A percentile compares a stretch with the other conserved stretches of the same genome.
Evolutionary conservation across 2,113 vertebrate species (phyloP).

Genomic region (Illadopsis cleaveri): DNA sequence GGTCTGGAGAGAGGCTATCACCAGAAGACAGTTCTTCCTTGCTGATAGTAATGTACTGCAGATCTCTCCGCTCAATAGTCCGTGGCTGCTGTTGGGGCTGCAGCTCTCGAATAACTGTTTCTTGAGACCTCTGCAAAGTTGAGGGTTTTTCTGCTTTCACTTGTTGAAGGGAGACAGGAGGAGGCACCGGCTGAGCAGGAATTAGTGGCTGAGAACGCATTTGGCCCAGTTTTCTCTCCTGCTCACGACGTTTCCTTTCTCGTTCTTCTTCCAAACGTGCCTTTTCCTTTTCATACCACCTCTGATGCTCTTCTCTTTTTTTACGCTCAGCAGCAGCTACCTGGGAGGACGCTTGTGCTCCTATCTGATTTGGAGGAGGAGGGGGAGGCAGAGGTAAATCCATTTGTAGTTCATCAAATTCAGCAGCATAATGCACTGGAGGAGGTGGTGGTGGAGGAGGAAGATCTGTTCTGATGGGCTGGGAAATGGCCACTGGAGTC

Average conservation of each 20-base stretch:
- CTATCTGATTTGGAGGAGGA: slow-evolving; percentile 73
- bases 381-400: slow-evolving; percentile 79
- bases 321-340: slow-evolving; percentile 83
- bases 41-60: slow-evolving; percentile 95
- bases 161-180: slow-evolving; percentile 57
- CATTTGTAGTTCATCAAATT: slow-evolving; percentile 70
- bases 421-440: slow-evolving; percentile 78
- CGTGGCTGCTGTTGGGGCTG: slow-evolving; percentile 96
- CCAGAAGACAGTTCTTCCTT: slow-evolving; percentile 89
- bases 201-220: slow-evolving; percentile 77
- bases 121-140: slow-evolving; percentile 81
- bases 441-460: slow-evolving; percentile 91
- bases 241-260: slow-evolving; percentile 92
- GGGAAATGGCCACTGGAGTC: slow-evolving; percentile 67
- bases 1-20: slow-evolving; percentile 94
- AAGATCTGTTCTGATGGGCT: slow-evolving; percentile 86
- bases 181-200: slow-evolving; percentile 63
- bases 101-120: slow-evolving; percentile 94
- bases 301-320: slow-evolving; percentile 95
- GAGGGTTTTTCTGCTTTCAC: slow-evolving; percentile 80
- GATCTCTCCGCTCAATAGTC: slow-evolving; percentile 93
- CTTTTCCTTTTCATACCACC: slow-evolving; percentile 99
- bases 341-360: slow-evolving; percentile 58
- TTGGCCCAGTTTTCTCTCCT: slow-evolving; percentile 93
- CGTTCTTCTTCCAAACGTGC: slow-evolving; percentile 95